These are phyloP conservation scores for Morpho helenor DNA, from an alignment of 2,888 invertebrate species.

Conservation along the genomic window DNA sequence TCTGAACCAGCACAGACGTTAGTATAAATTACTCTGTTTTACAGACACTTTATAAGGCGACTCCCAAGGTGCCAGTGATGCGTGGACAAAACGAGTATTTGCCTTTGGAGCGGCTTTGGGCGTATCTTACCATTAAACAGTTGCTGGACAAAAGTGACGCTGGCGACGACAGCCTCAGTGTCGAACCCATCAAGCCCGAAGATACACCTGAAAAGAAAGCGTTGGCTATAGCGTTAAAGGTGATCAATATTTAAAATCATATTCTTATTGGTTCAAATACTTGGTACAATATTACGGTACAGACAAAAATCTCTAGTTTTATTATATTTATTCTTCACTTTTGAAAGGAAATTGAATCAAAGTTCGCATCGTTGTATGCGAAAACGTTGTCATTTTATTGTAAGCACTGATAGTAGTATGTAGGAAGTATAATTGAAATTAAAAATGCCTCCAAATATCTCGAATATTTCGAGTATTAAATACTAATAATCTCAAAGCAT, in stretches of 20 bases:
- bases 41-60: slow-evolving; percentile 43
- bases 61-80: slow-evolving; percentile 43
- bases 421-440: too few species aligned
- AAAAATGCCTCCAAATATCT: too few species aligned
- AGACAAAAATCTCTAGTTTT: too few species aligned
- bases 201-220: slow-evolving; percentile 70
- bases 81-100: slow-evolving; percentile 38
- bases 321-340: too few species aligned
- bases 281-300: too few species aligned
- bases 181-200: slow-evolving; percentile 24
- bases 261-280: too few species aligned
- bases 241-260: slow-evolving; percentile 29
- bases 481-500: neutral
- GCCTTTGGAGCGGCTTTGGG: slow-evolving; percentile 81
- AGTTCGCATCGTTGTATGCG: too few species aligned
- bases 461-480: too few species aligned
- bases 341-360: too few species aligned
- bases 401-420: too few species aligned
- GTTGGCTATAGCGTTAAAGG: slow-evolving; percentile 77
- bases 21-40: neutral
- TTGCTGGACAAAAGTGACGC: slow-evolving; percentile 77
- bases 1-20: too few species aligned
- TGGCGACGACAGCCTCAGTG: slow-evolving; percentile 29
- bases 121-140: slow-evolving; percentile 83
- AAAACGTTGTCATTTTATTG: too few species aligned